Base-by-base conservation (phyloP, 2,888 invertebrate genomes). In the Scrobipalpa atriplicella region DNA sequence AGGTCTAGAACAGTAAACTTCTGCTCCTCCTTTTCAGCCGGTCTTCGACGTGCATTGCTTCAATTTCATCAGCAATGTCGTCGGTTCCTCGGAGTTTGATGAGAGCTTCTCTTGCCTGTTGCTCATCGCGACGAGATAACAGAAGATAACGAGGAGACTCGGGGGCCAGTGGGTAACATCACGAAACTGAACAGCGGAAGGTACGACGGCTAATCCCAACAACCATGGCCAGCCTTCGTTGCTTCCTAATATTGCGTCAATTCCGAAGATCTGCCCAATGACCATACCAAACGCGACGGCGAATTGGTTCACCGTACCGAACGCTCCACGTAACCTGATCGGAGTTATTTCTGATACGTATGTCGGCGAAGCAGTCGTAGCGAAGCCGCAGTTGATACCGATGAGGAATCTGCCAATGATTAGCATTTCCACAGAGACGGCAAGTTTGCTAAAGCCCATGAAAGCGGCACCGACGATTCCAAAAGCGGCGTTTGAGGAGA, bases 391-490 rank as follows among this genome's bases (percentile, higher is more conserved):
- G 82, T 95, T 95, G 74, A 96, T 91, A 54, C 96, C 96, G 69
- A 96, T 95, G 64, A 96, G 85, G 73, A 96, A 94, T 73, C 96
- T 91, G 41, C 96, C 96, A 67, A 95, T 92, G 72, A 96, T 95
- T 69, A 96, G 93, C 93, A 96, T 93, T 84, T 95, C 95, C 61
- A 95, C 95, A 7, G 95, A 95, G 66, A 84, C 81, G n/a, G 94
- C 93, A 36, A 92, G 79, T 82, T 95, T 94, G 74, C 95, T 95
- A 76, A 95, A 93, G 51, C 94, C 95, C 95, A 96, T 95, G 54
- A 96, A 85, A 29, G 90, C 89, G 11, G 94, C 95, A 39, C 95
- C 95, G 13, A 94, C 75, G 19, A 96, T 90, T 13, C 96, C 96
- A 67, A 95, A 89, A 1, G 93, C 83, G 63, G 95, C 95, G 79